These are phyloP conservation scores for Sphaeramia orbicularis DNA, from an alignment of 2,797 vertebrate genomes.

Conservation along the genomic window DNA sequence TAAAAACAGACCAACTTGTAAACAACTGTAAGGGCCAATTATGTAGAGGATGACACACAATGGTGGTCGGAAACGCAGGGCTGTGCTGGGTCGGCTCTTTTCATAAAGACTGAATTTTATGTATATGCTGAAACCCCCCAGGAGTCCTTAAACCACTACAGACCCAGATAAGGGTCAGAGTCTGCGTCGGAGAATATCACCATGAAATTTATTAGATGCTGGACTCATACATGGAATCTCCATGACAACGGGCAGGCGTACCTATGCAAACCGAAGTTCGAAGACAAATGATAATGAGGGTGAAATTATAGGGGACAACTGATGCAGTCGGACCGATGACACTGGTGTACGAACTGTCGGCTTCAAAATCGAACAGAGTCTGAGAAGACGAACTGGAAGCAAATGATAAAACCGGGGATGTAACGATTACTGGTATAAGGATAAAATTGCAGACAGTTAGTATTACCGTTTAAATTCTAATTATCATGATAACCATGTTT, in stretches of 20 bases:
- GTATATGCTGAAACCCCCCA: slow-evolving; percentile 33
- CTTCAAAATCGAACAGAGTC: no score
- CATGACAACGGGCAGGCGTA: slow-evolving; percentile 15
- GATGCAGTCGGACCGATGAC: neutral
- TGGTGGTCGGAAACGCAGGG: no score
- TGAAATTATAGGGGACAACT: slow-evolving; percentile 15
- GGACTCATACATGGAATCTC: slow-evolving; percentile 31
- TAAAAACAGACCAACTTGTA: slow-evolving; percentile 41
- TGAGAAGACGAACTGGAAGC: no score
- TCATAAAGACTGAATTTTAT: slow-evolving; percentile 52
- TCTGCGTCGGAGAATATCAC: no score
- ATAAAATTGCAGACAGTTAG: no score
- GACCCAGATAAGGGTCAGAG: no score
- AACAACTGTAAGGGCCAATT: slow-evolving; percentile 68
- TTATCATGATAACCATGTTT: no score
- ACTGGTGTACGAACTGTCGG: no score
- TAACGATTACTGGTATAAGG: no score
- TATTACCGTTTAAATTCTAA: no score
- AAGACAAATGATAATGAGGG: slow-evolving; percentile 4
- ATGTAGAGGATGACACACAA: slow-evolving; percentile 27
- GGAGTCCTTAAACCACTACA: no score
- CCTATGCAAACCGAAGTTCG: neutral
- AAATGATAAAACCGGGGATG: no score
- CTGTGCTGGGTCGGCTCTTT: slow-evolving; percentile 11
- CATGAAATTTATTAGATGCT: slow-evolving; percentile 1